These are phyloP conservation scores for Aegotheles bennettii DNA, from an alignment of 2,113 vertebrate species.

Conservation along the genomic window DNA sequence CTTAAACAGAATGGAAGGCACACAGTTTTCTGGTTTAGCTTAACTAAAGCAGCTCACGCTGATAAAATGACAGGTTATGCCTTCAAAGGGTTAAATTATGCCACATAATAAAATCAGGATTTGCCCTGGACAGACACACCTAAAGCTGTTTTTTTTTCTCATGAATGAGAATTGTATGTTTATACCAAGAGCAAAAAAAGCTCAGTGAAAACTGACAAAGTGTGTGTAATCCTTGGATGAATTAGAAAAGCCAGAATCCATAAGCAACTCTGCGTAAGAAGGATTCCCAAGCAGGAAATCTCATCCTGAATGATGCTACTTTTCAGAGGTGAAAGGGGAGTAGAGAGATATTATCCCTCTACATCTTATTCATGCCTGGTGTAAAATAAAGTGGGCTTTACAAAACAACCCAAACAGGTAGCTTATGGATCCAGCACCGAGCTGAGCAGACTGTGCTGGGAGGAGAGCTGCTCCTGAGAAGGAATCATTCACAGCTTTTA, in stretches of 20 bases:
- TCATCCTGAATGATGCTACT: background rate
- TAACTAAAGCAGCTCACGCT: background rate
- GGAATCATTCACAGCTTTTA: background rate
- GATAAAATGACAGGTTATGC: background rate
- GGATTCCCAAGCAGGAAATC: slow-evolving; percentile 20
- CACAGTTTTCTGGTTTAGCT: background rate
- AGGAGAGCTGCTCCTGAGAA: background rate
- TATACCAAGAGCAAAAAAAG: background rate
- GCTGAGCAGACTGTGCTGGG: background rate
- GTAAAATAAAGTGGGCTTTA: slow-evolving; percentile 1
- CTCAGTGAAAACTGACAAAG: background rate
- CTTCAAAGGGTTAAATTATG: background rate
- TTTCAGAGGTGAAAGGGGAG: background rate
- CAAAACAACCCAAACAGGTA: background rate
- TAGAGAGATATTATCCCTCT: background rate
- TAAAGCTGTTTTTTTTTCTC: background rate
- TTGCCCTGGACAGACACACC: background rate
- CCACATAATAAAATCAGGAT: background rate
- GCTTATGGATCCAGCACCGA: background rate
- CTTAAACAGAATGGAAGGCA: background rate
- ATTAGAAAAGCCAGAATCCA: slow-evolving; percentile 23
- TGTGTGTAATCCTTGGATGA: slow-evolving; percentile 14
- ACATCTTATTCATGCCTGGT: background rate
- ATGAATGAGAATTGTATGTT: background rate
- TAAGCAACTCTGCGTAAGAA: background rate